Evolutionary conservation across 2,888 invertebrate genomes (phyloP), one percentile per base, ranked within the genome.

Genomic region (Leucophenga montana): DNA sequence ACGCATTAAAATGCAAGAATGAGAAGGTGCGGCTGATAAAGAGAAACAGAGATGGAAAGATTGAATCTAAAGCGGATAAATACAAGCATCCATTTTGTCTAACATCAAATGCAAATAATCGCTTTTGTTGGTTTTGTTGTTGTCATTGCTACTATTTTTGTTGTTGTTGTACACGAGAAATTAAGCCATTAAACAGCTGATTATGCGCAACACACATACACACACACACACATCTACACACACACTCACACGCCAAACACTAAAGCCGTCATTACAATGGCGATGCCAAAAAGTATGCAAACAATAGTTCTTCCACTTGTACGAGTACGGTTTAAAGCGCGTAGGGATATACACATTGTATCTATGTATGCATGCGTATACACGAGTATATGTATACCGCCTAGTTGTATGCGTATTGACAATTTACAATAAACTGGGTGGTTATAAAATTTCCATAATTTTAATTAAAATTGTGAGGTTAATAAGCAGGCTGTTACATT

Each of bases 131-230:
- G 11, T 57, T 13, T 22, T 57, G 27, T 57, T 18, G 50, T 50
- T 4, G 4, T 6, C 13, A 13, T 72, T 71, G 71, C 61, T 74
- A 69, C 65, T 31, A 22, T 18, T 54, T 3, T 18, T 50, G 3
- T 50, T 65, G 48, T 65, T 44, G 0, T 53, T 14, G 5, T 16
- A 39, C 3, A 54, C 31, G 3, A 31, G 39, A 66, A 50, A 66
- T 66, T 53, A 66, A 64, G 62, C 62, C 62, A 64, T 64, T 46
- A 33, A 46, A 64, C n/a, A 64, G 46, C 62, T 48, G 62, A 64
- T 61, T 61, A 61, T 61, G 44, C 18, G 61, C 61, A 39, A 14
- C 13, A 27, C 22, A 61, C 18, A 18, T 39, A 56, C 22, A 56
- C 9, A 27, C n/a, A 14, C 56, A 53, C 6, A 53, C 9, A 18